phyloP scores from a whole-genome alignment of 2,797 vertebrate genomes.

The Carapus acus region DNA sequence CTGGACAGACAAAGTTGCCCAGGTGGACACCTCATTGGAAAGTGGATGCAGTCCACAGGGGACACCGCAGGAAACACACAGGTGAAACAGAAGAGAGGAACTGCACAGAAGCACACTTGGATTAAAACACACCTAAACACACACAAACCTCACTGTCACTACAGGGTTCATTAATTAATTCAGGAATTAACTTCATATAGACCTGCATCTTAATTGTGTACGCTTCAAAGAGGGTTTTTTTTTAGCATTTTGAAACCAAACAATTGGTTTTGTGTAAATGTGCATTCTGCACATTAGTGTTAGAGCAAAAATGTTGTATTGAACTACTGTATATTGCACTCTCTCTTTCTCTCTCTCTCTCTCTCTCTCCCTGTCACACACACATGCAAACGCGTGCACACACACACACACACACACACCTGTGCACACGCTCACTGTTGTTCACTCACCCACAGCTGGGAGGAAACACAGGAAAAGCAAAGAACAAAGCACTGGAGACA shows the following conservation, averaged over 20 bases:
- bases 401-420: slow-evolving; percentile 1
- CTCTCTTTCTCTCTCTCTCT: too few species aligned
- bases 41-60: slow-evolving; percentile 72
- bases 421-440: neutral
- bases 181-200: too few species aligned
- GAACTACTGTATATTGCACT: too few species aligned
- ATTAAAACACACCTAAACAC: neutral
- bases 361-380: too few species aligned
- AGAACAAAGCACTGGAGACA: slow-evolving; percentile 40
- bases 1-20: slow-evolving; percentile 70
- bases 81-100: slow-evolving; percentile 72
- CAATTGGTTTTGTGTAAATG: too few species aligned
- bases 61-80: slow-evolving; percentile 75
- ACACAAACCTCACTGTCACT: neutral
- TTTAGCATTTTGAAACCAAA: too few species aligned
- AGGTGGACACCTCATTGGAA: slow-evolving; percentile 61
- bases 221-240: too few species aligned
- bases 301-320: too few species aligned
- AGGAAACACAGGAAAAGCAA: slow-evolving; percentile 51
- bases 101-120: slow-evolving; percentile 34
- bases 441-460: slow-evolving; percentile 59
- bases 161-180: too few species aligned
- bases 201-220: too few species aligned
- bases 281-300: too few species aligned
- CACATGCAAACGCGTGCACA: neutral